These are phyloP conservation scores for Gasteruption jaculator DNA, from an alignment of 2,888 invertebrate genomes.

Conservation along the genomic window DNA sequence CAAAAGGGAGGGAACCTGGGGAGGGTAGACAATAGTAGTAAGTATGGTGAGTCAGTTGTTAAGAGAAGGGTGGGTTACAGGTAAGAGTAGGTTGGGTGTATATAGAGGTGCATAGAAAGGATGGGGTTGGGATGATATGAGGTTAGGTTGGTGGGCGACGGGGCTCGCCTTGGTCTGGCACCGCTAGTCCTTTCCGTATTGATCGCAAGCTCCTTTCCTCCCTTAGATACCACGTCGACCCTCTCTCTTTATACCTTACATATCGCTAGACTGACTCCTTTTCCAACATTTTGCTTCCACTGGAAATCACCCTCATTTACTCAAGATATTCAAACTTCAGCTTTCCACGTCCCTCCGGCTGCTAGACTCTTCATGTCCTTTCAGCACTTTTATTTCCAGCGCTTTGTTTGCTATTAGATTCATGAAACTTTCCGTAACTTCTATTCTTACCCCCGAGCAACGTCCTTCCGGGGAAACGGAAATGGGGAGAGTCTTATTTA, in stretches of 20 bases:
- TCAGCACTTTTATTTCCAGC: too few relatives aligned
- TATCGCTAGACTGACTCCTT: too few relatives aligned
- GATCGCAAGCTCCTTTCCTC: conserved; percentile 48
- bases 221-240: conserved; percentile 43
- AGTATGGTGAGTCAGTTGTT: conserved; percentile 35
- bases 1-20: conserved; percentile 6
- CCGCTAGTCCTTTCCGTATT: conserved; percentile 50
- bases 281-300: too few relatives aligned
- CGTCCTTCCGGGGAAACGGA: too few relatives aligned
- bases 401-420: too few relatives aligned
- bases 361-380: too few relatives aligned
- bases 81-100: conserved; percentile 34
- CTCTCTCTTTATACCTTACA: conserved; percentile 33
- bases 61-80: conserved; percentile 32
- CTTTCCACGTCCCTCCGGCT: too few relatives aligned
- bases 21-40: conserved; percentile 15
- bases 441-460: too few relatives aligned
- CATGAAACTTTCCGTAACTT: too few relatives aligned
- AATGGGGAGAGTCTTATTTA: too few relatives aligned
- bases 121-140: conserved; percentile 42
- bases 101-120: conserved; percentile 31
- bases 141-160: conserved; percentile 43
- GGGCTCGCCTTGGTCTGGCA: conserved; percentile 49
- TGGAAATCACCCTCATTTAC: too few relatives aligned
- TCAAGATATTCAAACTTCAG: too few relatives aligned